These are phyloP conservation scores for Drosophila macrospina DNA, from an alignment of 2,888 invertebrate genomes.

Conservation along the genomic window DNA sequence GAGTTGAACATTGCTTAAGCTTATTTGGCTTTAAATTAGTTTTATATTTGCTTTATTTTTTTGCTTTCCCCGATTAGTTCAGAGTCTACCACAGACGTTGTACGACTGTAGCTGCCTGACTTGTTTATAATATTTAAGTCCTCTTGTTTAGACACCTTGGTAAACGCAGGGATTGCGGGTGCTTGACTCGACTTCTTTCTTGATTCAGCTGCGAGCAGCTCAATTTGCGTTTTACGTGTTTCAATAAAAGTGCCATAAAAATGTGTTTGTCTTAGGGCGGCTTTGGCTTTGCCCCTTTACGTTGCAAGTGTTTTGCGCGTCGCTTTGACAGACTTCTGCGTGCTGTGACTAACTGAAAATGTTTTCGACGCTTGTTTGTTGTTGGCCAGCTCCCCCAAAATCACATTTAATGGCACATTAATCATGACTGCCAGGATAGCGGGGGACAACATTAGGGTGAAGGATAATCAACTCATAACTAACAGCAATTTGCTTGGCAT, in stretches of 20 bases:
- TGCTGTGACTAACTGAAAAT: conserved; percentile 55
- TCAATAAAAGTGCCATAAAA: conserved; percentile 74
- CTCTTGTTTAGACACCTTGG: background rate
- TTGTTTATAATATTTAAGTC: conserved; percentile 38
- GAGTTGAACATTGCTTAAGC: too few species aligned
- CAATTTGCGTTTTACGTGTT: conserved; percentile 75
- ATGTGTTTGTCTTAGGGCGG: conserved; percentile 30
- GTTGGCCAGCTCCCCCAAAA: conserved; percentile 25
- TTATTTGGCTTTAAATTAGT: too few species aligned
- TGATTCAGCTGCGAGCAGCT: conserved; percentile 35
- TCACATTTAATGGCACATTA: conserved; percentile 72
- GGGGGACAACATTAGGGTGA: background rate
- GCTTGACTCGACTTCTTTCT: conserved; percentile 9
- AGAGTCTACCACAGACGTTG: too few species aligned
- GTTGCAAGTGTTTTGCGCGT: conserved; percentile 52
- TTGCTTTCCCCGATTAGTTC: too few species aligned
- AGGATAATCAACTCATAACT: conserved; percentile 61
- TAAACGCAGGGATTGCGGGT: background rate
- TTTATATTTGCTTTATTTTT: too few species aligned
- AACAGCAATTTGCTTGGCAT: conserved; percentile 38
- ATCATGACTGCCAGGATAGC: conserved; percentile 44
- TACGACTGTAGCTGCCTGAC: too few species aligned
- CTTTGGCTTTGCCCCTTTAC: conserved; percentile 7
- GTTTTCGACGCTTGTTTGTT: conserved; percentile 37
- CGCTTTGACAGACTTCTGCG: conserved; percentile 53